These are phyloP conservation scores for Andrena flavipes DNA, from an alignment of 2,888 invertebrate genomes.

Conservation along the genomic window DNA sequence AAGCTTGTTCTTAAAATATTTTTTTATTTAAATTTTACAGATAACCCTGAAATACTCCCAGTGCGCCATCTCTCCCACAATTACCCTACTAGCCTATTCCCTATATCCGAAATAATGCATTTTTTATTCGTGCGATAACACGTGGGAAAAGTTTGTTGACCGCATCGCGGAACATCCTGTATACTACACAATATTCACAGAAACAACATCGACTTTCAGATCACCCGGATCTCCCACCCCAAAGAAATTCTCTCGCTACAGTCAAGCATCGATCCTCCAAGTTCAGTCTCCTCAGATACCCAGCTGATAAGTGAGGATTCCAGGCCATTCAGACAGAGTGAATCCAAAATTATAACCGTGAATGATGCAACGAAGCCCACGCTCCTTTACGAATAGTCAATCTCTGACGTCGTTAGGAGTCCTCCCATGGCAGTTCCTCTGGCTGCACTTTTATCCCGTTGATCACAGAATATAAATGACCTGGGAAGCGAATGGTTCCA, in stretches of 20 bases:
- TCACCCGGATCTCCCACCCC: background rate
- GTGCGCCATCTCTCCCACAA: no score
- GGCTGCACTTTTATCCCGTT: conserved; percentile 34
- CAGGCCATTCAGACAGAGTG: background rate
- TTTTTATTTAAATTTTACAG: no score
- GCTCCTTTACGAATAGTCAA: background rate
- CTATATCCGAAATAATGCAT: no score
- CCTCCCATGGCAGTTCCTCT: background rate
- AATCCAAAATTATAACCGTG: background rate
- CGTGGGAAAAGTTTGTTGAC: no score
- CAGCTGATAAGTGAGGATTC: conserved; percentile 9
- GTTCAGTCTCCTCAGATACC: conserved; percentile 11
- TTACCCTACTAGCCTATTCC: no score
- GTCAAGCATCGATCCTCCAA: conserved; percentile 10
- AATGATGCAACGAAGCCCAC: conserved; percentile 27
- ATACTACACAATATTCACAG: no score
- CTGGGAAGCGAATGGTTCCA: conserved; percentile 64
- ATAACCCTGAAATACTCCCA: no score
- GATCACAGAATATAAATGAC: conserved; percentile 69
- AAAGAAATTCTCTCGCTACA: conserved; percentile 2
- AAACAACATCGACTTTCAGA: conserved; percentile 31
- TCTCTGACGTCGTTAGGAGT: conserved; percentile 1
- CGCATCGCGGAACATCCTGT: no score
- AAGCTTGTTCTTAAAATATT: no score
- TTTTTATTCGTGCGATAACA: no score